phyloP scores from a whole-genome alignment of 2,797 vertebrate genomes.

The Phrynocephalus vlangalii region DNA sequence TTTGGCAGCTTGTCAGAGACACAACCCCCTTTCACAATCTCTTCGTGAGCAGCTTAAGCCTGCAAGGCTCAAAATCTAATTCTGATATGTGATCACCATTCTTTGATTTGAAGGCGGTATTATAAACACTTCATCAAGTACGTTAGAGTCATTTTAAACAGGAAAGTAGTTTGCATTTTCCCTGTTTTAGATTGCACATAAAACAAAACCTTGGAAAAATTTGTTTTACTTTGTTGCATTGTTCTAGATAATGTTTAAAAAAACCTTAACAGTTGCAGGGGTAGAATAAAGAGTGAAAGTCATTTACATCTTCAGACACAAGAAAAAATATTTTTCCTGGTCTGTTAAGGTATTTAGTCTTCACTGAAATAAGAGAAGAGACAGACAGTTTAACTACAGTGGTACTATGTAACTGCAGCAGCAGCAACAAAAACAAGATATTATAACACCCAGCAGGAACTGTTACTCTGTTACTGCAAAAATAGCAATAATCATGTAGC shows the following conservation, averaged over 20 bases:
- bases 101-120: constrained; percentile 18
- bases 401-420: too few relatives aligned
- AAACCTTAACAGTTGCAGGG: not conserved
- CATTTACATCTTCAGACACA: not conserved
- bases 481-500: too few relatives aligned
- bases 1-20: not conserved
- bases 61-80: constrained; percentile 25
- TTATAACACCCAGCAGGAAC: too few relatives aligned
- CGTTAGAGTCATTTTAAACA: not conserved
- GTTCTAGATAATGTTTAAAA: not conserved
- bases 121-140: not conserved
- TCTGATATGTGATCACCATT: not conserved
- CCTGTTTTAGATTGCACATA: not conserved
- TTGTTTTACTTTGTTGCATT: not conserved
- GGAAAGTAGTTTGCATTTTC: constrained; percentile 6
- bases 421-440: too few relatives aligned
- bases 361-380: not conserved
- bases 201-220: not conserved
- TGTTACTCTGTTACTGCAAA: too few relatives aligned
- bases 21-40: not conserved
- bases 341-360: not conserved
- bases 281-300: too few relatives aligned
- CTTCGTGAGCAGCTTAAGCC: constrained; percentile 23
- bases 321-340: not conserved
- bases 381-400: too few relatives aligned